A percentile compares a stretch with the other conserved stretches of the same genome.
Evolutionary conservation across 2,113 vertebrate genomes (phyloP).

Genomic region (Dicentrarchus labrax): DNA sequence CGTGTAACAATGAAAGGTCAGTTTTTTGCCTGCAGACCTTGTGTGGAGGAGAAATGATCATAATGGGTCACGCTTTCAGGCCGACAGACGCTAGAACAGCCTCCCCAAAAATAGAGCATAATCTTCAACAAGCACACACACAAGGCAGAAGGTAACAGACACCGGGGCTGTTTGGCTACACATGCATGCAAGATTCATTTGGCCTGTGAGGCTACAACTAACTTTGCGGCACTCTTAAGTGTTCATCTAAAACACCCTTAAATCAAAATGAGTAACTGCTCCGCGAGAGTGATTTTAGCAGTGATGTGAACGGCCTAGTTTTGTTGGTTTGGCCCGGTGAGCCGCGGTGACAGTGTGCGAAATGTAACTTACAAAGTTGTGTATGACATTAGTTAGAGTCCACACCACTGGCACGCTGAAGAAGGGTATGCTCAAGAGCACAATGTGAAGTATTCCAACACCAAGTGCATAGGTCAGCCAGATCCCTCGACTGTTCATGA

Average conservation of each 20-base stretch:
- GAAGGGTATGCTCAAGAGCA: slow-evolving; percentile 98
- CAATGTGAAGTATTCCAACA: slow-evolving; percentile 96
- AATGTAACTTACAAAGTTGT: slow-evolving; percentile 93
- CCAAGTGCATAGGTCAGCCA: slow-evolving; percentile 96
- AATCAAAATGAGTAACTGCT: neutral
- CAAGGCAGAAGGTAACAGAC: neutral
- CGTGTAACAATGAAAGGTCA: slow-evolving; percentile 50
- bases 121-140: slow-evolving; percentile 5
- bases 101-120: slow-evolving; percentile 34
- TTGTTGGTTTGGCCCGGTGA: neutral
- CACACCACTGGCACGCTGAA: slow-evolving; percentile 96
- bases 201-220: neutral
- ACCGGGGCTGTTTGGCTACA: neutral
- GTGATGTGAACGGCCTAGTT: neutral
- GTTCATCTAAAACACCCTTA: neutral
- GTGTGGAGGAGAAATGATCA: slow-evolving; percentile 27
- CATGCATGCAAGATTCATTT: neutral
- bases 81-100: slow-evolving; percentile 27
- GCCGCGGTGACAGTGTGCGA: neutral
- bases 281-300: neutral
- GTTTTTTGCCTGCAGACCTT: slow-evolving; percentile 35
- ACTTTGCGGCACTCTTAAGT: neutral
- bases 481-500: slow-evolving; percentile 99
- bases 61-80: slow-evolving; percentile 28
- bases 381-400: slow-evolving; percentile 98